Evolutionary conservation across 1,140 invertebrate genomes (phyloP), one percentile per base, ranked within the genome.

Genomic region (Philotrypesis tridentata): DNA sequence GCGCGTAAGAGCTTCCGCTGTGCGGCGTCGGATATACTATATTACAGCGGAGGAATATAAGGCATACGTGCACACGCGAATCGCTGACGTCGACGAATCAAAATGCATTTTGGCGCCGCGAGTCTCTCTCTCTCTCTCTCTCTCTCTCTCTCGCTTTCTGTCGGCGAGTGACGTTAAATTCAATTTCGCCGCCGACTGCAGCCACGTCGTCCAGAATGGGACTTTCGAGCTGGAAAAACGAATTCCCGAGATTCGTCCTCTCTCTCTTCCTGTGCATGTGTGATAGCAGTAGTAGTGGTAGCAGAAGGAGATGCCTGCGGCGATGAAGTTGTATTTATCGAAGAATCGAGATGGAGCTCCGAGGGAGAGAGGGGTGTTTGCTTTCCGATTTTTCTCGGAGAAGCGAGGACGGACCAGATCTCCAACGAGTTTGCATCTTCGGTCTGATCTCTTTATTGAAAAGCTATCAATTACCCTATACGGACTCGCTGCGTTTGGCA

Each of bases 321-420:
- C 29, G 31, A 37, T 40, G 31, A 31, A 65, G 31, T 76, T 61
- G 73, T 76, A 76, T 76, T 76, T 76, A 65, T 76, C 40, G 37
- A 37, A 25, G 60, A 43, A 40, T 73, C 71, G 71, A n/a, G 11
- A 23, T 12, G 37, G 5, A 60, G 14, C 17, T 4, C n/a, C n/a
- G n/a, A 4, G 11, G 48, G 21, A 3, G 48, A n/a, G 48, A 37
- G 0, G 21, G 21, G 21, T 7, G 67, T 21, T 29, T 29, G 25
- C 17, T 23, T 21, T 55, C 29, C 48, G 23, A 75, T 75, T 61
- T 61, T 75, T 37, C 8, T 75, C n/a, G 25, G n/a, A 33, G 27
- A 60, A 60, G 17, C 21, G 17, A 37, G 29, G 48, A 17, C 21
- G 17, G 21, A 55, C 48, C 2, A n/a, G n/a, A 6, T 75, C 37